Evolutionary conservation across 2,797 vertebrate species (phyloP).

Genomic region (Synanceia verrucosa): DNA sequence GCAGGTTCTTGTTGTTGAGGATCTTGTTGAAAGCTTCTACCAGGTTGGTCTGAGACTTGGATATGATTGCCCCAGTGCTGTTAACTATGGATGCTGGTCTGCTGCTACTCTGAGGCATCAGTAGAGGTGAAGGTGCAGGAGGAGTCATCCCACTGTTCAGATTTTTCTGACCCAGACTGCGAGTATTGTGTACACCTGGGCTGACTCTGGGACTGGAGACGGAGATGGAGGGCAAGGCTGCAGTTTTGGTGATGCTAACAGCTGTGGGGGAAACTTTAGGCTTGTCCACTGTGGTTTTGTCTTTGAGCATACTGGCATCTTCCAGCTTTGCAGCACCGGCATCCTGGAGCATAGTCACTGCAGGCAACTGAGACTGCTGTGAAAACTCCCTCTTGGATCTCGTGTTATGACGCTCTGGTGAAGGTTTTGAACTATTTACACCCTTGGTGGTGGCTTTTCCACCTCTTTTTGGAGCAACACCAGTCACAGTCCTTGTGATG

Average conservation of each 20-base stretch:
- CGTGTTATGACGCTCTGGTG: constrained; percentile 52
- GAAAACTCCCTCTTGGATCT: constrained; percentile 66
- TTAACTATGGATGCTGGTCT: constrained; percentile 86
- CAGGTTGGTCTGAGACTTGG: constrained; percentile 93
- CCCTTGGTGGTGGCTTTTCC: constrained; percentile 52
- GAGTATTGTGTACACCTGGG: constrained; percentile 52
- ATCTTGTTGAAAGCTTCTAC: constrained; percentile 98
- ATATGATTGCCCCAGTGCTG: constrained; percentile 88
- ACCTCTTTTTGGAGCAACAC: constrained; percentile 75
- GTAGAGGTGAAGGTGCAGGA: constrained; percentile 57
- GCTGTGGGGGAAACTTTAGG: constrained; percentile 85
- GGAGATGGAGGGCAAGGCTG: constrained; percentile 82
- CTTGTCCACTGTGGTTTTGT: constrained; percentile 74
- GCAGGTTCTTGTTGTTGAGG: constrained; percentile 95
- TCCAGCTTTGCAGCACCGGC: constrained; percentile 88
- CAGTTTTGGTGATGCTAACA: constrained; percentile 84
- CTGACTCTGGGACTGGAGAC: constrained; percentile 58
- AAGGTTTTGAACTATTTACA: constrained; percentile 60
- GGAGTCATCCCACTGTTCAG: constrained; percentile 81
- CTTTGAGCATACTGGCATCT: constrained; percentile 85
- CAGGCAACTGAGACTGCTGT: constrained; percentile 70
- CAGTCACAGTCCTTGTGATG: constrained; percentile 87
- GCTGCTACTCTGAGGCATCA: constrained; percentile 73
- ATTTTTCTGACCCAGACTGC: constrained; percentile 81
- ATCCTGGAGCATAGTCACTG: constrained; percentile 84